Percentiles rank a stretch among this genome's conserved stretches.
phyloP scores from a whole-genome alignment of 2,113 vertebrate genomes.

The Bos indicus region DNA sequence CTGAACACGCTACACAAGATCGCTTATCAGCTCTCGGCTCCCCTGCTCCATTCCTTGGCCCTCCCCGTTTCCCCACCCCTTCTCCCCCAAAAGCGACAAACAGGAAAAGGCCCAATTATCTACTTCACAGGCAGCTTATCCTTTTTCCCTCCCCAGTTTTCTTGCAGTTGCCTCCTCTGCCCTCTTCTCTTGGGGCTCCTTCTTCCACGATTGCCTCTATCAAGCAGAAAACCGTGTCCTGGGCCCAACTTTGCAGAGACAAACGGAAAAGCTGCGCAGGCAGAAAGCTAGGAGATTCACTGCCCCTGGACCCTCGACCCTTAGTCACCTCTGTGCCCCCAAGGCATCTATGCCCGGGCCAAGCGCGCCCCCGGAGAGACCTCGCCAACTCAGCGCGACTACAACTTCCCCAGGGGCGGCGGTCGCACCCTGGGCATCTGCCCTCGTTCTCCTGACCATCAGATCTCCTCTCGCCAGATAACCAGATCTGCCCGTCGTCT shows the following conservation, averaged over 20 bases:
- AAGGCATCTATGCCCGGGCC: fast-evolving
- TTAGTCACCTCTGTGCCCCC: neutral
- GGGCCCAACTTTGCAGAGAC: neutral
- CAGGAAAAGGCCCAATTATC: neutral
- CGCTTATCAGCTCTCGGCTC: neutral
- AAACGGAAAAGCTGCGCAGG: neutral
- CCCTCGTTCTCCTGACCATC: neutral
- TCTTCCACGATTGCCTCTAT: neutral
- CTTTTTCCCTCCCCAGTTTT: neutral
- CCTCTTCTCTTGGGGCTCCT: neutral
- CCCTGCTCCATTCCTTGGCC: too few relatives aligned
- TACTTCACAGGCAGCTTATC: neutral
- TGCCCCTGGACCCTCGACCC: neutral
- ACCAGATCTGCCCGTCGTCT: neutral
- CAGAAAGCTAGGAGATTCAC: neutral
- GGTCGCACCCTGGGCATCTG: neutral
- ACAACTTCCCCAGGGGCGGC: neutral
- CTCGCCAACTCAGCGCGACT: neutral
- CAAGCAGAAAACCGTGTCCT: neutral
- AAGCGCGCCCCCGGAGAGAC: neutral
- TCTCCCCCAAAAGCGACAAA: neutral
- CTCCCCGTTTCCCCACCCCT: neutral
- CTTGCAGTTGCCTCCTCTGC: neutral
- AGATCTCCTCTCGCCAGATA: neutral
- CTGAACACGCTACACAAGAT: neutral